Base-by-base conservation (phyloP, 2,113 vertebrate species). In the Hippolais icterina region DNA sequence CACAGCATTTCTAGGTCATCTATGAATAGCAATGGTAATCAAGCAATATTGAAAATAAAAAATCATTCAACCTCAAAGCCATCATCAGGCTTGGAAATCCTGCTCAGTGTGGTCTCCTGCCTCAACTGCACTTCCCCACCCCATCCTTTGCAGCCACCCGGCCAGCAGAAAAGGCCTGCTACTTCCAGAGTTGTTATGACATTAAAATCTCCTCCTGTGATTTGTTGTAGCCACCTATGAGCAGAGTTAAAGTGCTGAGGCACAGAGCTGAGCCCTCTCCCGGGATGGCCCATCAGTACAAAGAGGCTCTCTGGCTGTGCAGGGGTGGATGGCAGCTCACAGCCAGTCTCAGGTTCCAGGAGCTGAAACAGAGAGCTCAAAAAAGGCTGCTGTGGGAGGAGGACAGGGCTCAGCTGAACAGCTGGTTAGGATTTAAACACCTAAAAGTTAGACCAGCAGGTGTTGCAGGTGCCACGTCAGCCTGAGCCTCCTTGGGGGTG, bases 121-220 rank as follows among this genome's bases (percentile, higher is more conserved):
- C 41, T 24, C 29, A 49, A 0, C 29, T 7, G 12, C 0, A 0
- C 35, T 66, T 54, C 37, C 33, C 29, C 8, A 2, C 21, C 24
- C n/a, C 9, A 1, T 27, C 68, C 37, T 0, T 1, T 4, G 2
- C 66, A 27, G 24, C 46, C 53, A 5, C 0, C 0, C 7, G 1
- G 1, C 42, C 21, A 66, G 64, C 15, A n/a, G 54, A 74, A 90
- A 74, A 71, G n/a, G 46, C 35, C 72, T 86, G n/a, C 75, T 90
- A 44, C 69, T 83, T 86, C 37, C 68, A 76, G 50, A 12, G 44
- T 22, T 60, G 47, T 94, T 78, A 78, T 37, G 88, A 81, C 88
- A 71, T 68, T 52, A 68, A 90, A 96, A 90, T 72, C 64, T 74
- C 29, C 25, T 77, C 23, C 47, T 0, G 0, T 65, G 60, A 76